Conservation (phyloP, 2,113 vertebrate genomes). For the Notechis scutatus region DNA sequence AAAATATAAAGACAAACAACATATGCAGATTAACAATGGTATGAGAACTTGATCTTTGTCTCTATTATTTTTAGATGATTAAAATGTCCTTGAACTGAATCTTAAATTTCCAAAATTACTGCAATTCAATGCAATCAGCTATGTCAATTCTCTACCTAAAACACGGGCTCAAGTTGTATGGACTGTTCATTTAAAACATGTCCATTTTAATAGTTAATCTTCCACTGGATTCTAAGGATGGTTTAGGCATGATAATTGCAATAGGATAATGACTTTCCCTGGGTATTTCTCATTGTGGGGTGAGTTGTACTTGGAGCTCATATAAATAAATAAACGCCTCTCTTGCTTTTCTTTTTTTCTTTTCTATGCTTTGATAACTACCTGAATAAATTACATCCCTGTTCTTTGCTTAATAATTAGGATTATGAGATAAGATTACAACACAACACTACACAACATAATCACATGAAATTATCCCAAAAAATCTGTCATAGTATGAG, state of each 20-base stretch:
- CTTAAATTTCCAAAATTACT: background rate
- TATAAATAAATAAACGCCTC: background rate
- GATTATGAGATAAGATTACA: background rate
- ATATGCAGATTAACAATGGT: background rate
- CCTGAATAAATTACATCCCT: background rate
- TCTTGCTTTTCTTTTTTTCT: background rate
- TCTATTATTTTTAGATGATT: background rate
- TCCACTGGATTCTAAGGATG: background rate
- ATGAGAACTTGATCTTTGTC: background rate
- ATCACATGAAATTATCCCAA: fast-evolving
- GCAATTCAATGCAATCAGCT: background rate
- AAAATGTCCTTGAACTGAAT: background rate
- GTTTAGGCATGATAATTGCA: background rate
- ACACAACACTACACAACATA: background rate
- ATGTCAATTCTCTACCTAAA: background rate
- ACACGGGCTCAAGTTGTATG: background rate
- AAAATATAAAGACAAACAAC: background rate
- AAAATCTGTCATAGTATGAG: background rate
- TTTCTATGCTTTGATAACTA: background rate
- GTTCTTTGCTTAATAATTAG: background rate
- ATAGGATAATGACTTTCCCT: background rate
- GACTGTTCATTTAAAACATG: background rate
- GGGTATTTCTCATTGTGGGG: background rate
- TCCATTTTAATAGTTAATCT: background rate
- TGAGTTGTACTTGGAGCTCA: background rate